phyloP scores from a whole-genome alignment of 2,888 invertebrate species.

The Thysanoteuthis rhombus region DNA sequence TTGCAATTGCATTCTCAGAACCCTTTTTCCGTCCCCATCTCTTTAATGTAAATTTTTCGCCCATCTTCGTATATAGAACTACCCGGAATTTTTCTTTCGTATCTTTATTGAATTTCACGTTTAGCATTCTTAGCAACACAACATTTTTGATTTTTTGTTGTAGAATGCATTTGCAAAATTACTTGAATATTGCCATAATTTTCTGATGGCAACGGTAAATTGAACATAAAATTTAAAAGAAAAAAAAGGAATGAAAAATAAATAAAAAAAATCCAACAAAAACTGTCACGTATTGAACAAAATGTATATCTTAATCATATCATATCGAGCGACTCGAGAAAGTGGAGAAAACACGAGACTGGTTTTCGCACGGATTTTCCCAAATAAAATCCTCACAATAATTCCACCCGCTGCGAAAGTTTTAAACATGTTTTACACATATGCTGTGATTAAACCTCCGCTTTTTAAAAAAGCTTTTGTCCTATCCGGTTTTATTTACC shows the following conservation, averaged over 20 bases:
- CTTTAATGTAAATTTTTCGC: too few species aligned
- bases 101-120: too few species aligned
- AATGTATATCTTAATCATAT: background rate
- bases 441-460: too few species aligned
- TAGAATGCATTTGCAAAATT: too few species aligned
- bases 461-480: background rate
- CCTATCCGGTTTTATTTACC: background rate
- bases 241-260: background rate
- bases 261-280: background rate
- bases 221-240: too few species aligned
- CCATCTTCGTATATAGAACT: too few species aligned
- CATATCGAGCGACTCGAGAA: background rate
- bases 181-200: too few species aligned
- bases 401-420: background rate
- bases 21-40: background rate
- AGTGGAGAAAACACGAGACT: background rate
- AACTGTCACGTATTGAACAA: background rate
- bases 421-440: background rate
- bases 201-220: too few species aligned
- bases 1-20: too few species aligned
- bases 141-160: too few species aligned
- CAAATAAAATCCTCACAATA: background rate
- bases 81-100: too few species aligned
- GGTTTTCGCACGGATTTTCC: background rate
- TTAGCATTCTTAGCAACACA: too few species aligned